Evolutionary conservation across 2,797 vertebrate species (phyloP).

Genomic region (Cuniculus paca): DNA sequence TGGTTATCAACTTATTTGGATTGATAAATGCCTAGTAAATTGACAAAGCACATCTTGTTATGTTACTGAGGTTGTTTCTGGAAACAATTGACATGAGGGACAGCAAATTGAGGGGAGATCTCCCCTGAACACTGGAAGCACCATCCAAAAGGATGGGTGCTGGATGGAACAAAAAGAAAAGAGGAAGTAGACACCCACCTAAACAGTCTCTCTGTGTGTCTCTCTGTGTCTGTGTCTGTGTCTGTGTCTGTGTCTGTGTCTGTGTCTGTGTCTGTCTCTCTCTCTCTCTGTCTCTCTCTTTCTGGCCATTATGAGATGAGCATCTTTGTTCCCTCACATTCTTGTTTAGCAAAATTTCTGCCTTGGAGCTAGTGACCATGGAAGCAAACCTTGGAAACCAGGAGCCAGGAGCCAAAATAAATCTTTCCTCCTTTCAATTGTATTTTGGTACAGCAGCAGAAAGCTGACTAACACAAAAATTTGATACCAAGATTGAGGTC

Average conservation of each 20-base stretch:
- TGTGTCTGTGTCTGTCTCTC: no score
- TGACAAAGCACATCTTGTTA: not conserved
- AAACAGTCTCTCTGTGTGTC: not conserved
- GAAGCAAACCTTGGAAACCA: not conserved
- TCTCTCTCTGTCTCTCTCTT: no score
- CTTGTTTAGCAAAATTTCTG: not conserved
- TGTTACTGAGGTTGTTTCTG: not conserved
- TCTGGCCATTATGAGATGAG: not conserved
- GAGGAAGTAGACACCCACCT: not conserved
- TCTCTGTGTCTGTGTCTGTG: not conserved
- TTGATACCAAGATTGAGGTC: not conserved
- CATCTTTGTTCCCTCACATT: not conserved
- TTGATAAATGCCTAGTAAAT: not conserved
- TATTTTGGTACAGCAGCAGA: not conserved
- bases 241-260: fast-evolving
- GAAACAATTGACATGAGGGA: no score
- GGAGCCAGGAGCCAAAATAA: not conserved
- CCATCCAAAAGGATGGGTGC: not conserved
- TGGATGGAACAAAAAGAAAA: not conserved
- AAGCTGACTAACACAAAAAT: not conserved
- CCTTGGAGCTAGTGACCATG: not conserved
- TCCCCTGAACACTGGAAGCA: no score
- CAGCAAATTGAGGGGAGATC: no score
- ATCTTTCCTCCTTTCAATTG: not conserved
- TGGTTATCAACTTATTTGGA: not conserved